Percentiles rank a stretch among this genome's conserved stretches.
Evolutionary conservation across 1,140 invertebrate genomes (phyloP).

Genomic region (Idris sp.): DNA sequence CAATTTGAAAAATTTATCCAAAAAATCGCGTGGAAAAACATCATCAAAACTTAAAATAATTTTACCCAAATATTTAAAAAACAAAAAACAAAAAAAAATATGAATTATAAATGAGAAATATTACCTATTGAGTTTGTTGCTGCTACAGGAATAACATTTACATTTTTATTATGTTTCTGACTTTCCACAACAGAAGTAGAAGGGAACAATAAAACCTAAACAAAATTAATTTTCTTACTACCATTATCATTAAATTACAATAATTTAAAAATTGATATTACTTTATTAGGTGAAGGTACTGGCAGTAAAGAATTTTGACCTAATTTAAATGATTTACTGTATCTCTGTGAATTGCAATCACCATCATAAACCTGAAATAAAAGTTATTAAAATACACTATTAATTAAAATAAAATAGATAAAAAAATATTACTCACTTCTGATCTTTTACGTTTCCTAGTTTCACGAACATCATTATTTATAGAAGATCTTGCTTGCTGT

Average conservation of each 20-base stretch:
- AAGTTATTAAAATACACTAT: slow-evolving; percentile 8
- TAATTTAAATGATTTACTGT: slow-evolving; percentile 10
- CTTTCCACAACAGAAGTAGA: slow-evolving; percentile 37
- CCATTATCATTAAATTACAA: slow-evolving; percentile 1
- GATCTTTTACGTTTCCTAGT: slow-evolving; percentile 68
- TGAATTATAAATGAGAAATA: no score
- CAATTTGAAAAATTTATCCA: no score
- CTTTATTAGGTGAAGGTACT: slow-evolving; percentile 55
- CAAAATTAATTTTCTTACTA: slow-evolving; percentile 1
- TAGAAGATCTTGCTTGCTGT: not conserved
- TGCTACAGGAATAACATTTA: slow-evolving; percentile 55
- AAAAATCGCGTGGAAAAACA: no score
- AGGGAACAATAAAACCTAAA: slow-evolving; percentile 59
- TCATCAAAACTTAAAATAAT: no score
- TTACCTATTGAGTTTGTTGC: slow-evolving; percentile 55
- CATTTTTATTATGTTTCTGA: slow-evolving; percentile 55
- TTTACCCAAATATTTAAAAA: no score
- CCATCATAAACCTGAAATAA: slow-evolving; percentile 20
- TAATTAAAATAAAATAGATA: not conserved
- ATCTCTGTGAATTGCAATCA: slow-evolving; percentile 13
- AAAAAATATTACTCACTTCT: slow-evolving; percentile 50
- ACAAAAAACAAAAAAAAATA: no score
- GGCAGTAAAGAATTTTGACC: slow-evolving; percentile 37
- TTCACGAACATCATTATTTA: slow-evolving; percentile 46
- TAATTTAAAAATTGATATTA: slow-evolving; percentile 20